Conservation (phyloP, 1,140 invertebrate species). For the Heliconius nattereri region DNA sequence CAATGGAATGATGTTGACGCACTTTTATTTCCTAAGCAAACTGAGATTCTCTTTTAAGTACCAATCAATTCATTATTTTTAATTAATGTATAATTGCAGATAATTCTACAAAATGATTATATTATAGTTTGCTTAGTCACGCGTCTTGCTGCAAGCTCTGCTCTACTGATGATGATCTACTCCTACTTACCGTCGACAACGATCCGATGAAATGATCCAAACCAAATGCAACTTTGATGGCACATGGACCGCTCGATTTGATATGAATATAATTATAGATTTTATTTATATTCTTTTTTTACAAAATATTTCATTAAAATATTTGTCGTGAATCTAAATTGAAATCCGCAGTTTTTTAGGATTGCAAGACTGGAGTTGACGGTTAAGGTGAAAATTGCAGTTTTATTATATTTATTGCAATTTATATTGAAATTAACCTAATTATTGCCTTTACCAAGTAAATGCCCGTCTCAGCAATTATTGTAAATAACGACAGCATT, state of each 20-base stretch:
- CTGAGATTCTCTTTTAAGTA: constrained; percentile 40
- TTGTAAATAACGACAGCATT: constrained; percentile 1
- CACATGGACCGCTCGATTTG: constrained; percentile 57
- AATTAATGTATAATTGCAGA: not conserved
- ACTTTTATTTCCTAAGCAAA: constrained; percentile 69
- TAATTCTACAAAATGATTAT: not conserved
- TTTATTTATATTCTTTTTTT: constrained; percentile 2
- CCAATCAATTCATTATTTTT: not conserved
- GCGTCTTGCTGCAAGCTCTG: constrained; percentile 69
- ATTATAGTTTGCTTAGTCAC: constrained; percentile 67
- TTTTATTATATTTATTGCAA: not conserved
- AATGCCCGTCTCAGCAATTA: not conserved
- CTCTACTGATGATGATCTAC: constrained; percentile 63
- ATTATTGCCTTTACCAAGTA: not conserved
- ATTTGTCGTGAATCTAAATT: not conserved
- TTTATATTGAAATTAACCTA: not conserved
- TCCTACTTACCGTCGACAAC: constrained; percentile 57
- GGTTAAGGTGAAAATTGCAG: not conserved
- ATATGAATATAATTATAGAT: not conserved
- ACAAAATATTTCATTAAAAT: not conserved
- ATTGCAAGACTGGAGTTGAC: not conserved
- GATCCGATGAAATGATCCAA: constrained; percentile 58
- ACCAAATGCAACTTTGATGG: constrained; percentile 63
- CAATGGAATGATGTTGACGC: constrained; percentile 75
- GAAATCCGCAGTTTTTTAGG: not conserved